These are phyloP conservation scores for Saccostrea cuccullata DNA, from an alignment of 1,140 invertebrate species.

Conservation along the genomic window DNA sequence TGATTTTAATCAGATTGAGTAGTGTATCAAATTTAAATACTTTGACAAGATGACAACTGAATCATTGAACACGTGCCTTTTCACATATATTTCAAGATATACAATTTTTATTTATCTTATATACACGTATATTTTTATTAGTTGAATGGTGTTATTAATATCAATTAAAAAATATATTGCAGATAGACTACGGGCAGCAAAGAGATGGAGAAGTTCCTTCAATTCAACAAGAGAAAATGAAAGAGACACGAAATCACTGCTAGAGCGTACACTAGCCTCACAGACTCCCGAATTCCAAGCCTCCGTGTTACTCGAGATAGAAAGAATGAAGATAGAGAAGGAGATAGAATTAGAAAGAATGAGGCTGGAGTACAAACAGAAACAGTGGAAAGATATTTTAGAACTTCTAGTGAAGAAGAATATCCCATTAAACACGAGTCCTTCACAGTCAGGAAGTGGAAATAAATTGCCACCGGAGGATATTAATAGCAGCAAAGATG, in stretches of 20 bases:
- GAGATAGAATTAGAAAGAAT: background rate
- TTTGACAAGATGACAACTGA: too few species aligned
- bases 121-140: too few species aligned
- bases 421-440: background rate
- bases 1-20: too few species aligned
- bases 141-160: too few species aligned
- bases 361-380: background rate
- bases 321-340: background rate
- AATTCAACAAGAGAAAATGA: background rate
- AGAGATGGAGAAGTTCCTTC: background rate
- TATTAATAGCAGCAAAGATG: background rate
- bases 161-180: background rate
- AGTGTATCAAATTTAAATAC: too few species aligned
- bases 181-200: constrained; percentile 3
- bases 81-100: too few species aligned
- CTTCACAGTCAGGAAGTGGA: background rate
- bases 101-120: too few species aligned
- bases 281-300: background rate
- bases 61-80: too few species aligned
- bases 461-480: background rate
- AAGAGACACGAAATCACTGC: background rate
- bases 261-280: background rate
- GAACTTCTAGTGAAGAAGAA: background rate
- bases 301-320: background rate
- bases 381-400: constrained; percentile 3